Conservation (phyloP, 2,113 vertebrate genomes). For the Eidolon helvum region DNA sequence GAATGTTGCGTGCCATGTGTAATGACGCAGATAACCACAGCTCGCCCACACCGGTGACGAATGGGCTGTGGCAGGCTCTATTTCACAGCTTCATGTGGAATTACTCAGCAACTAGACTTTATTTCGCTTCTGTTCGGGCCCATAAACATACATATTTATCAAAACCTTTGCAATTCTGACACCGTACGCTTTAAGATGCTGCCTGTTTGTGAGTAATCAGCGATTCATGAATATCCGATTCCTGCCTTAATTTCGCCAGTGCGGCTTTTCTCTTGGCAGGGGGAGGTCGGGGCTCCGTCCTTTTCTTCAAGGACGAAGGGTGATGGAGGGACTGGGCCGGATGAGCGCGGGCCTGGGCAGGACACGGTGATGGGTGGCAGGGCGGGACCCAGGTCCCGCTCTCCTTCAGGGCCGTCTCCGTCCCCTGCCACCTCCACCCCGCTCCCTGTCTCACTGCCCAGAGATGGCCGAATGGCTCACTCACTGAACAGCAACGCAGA, state of each 20-base stretch:
- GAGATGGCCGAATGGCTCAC: not conserved
- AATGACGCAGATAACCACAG: not conserved
- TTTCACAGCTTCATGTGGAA: not conserved
- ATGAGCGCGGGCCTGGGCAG: not conserved
- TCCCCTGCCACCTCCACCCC: not conserved
- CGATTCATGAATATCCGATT: slow-evolving; percentile 61
- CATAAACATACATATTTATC: slow-evolving; percentile 48
- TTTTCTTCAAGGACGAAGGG: too few relatives aligned
- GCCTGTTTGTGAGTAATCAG: slow-evolving; percentile 43
- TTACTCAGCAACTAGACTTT: slow-evolving; percentile 44
- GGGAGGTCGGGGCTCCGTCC: not conserved
- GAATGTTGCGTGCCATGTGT: not conserved
- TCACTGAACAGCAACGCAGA: not conserved
- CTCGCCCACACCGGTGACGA: not conserved
- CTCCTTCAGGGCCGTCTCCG: not conserved
- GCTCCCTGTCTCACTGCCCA: not conserved
- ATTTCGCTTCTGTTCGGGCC: not conserved
- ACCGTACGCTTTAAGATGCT: slow-evolving; percentile 26
- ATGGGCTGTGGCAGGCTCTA: not conserved
- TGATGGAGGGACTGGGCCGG: too few relatives aligned
- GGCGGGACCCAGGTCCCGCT: not conserved
- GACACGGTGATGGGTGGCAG: not conserved
- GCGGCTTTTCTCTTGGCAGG: not conserved
- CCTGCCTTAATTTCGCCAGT: slow-evolving; percentile 2
- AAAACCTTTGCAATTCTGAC: slow-evolving; percentile 37